A percentile compares a stretch with the other conserved stretches of the same genome.
These are phyloP conservation scores for Adelognathus sp. DNA, from an alignment of 2,888 invertebrate genomes.

Conservation along the genomic window DNA sequence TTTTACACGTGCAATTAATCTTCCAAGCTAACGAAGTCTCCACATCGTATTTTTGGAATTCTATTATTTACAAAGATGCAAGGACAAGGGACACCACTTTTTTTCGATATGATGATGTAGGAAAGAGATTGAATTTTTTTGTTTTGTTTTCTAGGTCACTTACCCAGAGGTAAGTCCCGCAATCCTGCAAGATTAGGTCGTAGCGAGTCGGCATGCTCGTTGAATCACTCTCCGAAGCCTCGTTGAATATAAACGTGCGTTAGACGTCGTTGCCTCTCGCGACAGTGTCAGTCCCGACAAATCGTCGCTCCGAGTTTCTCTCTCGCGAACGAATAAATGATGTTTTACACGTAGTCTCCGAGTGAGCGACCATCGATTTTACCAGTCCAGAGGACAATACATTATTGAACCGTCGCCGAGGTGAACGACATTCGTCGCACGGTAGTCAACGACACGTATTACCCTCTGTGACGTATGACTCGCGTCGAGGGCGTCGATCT, in stretches of 20 bases:
- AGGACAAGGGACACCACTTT: no score
- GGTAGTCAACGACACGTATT: slow-evolving; percentile 20
- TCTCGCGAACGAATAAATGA: slow-evolving; percentile 21
- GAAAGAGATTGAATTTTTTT: no score
- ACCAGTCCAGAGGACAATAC: slow-evolving; percentile 25
- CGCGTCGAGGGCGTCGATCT: not conserved
- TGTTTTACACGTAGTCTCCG: slow-evolving; percentile 8
- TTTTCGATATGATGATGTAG: no score
- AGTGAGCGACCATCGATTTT: slow-evolving; percentile 34
- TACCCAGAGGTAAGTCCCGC: no score
- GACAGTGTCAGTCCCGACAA: not conserved
- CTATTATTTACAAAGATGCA: no score
- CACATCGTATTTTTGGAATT: no score
- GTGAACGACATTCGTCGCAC: slow-evolving; percentile 45
- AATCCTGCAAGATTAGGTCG: not conserved
- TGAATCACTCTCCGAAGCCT: not conserved
- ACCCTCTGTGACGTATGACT: not conserved
- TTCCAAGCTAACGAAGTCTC: no score
- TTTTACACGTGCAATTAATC: no score
- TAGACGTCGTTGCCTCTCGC: not conserved
- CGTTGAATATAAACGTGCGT: slow-evolving; percentile 4
- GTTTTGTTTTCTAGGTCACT: no score
- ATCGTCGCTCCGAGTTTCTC: not conserved
- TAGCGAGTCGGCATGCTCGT: not conserved
- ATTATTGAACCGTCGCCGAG: slow-evolving; percentile 39